Evolutionary conservation across 2,113 vertebrate genomes (phyloP).

Genomic region (Rhinoderma darwinii): DNA sequence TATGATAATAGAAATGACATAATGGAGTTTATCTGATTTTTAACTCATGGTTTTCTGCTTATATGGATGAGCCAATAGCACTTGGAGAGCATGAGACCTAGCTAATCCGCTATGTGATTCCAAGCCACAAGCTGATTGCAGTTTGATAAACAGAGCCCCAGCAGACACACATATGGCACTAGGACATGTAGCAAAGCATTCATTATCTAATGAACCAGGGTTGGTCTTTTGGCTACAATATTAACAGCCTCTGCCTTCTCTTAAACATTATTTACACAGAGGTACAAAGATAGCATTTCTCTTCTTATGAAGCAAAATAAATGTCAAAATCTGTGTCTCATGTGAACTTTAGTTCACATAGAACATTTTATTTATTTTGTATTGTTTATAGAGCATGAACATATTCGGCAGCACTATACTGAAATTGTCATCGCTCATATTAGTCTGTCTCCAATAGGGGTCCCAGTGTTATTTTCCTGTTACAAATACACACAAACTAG

Average conservation of each 20-base stretch:
- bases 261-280: conserved; percentile 16
- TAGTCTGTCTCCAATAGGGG: no score
- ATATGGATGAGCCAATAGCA: not conserved
- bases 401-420: no score
- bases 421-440: no score
- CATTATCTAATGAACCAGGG: conserved; percentile 24
- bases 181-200: conserved; percentile 13
- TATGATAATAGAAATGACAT: conserved; percentile 6
- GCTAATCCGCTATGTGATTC: conserved; percentile 16
- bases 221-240: conserved; percentile 1
- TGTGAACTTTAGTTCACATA: no score
- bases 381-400: no score
- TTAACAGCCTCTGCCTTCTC: not conserved
- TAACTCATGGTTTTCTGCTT: conserved; percentile 9
- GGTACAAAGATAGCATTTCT: not conserved
- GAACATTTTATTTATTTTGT: no score
- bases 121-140: conserved; percentile 27
- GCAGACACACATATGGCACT: conserved; percentile 25
- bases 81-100: conserved; percentile 25
- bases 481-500: no score
- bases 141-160: conserved; percentile 43
- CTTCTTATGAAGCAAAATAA: not conserved
- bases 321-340: not conserved
- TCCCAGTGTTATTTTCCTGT: no score
- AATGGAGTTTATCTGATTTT: conserved; percentile 33